A percentile compares a stretch with the other conserved stretches of the same genome.
phyloP scores from a whole-genome alignment of 1,140 invertebrate species.

The Magallana gigas region DNA sequence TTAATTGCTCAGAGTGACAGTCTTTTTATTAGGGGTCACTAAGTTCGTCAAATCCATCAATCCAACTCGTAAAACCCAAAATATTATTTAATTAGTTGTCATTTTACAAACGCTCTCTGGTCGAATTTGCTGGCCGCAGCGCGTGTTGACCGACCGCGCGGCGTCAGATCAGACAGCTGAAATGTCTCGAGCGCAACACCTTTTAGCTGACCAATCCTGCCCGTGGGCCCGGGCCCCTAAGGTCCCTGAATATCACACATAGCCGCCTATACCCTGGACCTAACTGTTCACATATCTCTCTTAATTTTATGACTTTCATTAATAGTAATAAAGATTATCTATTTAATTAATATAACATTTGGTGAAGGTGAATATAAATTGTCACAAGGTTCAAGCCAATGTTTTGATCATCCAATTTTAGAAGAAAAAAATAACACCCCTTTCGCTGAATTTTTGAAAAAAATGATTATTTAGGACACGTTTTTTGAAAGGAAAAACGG shows the following conservation, averaged over 20 bases:
- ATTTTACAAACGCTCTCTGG: slow-evolving; percentile 34
- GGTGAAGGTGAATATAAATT: not conserved
- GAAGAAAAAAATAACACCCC: slow-evolving; percentile 5
- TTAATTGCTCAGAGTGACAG: slow-evolving; percentile 18
- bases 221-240: not conserved
- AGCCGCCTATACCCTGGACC: not conserved
- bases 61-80: not conserved
- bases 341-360: slow-evolving; percentile 23
- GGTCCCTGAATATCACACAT: not conserved
- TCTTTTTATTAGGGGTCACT: slow-evolving; percentile 31
- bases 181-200: slow-evolving; percentile 24
- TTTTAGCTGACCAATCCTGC: slow-evolving; percentile 10
- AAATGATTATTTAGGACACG: not conserved
- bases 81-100: slow-evolving; percentile 35
- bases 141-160: slow-evolving; percentile 25
- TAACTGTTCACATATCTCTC: not conserved
- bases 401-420: slow-evolving; percentile 1
- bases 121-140: not conserved
- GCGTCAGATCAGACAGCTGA: slow-evolving; percentile 15
- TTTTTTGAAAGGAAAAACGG: not conserved
- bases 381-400: not conserved
- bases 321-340: not conserved
- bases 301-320: not conserved
- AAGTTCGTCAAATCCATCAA: slow-evolving; percentile 29
- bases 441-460: not conserved